phyloP scores from a whole-genome alignment of 2,113 vertebrate genomes.

The Lasiurus borealis region DNA sequence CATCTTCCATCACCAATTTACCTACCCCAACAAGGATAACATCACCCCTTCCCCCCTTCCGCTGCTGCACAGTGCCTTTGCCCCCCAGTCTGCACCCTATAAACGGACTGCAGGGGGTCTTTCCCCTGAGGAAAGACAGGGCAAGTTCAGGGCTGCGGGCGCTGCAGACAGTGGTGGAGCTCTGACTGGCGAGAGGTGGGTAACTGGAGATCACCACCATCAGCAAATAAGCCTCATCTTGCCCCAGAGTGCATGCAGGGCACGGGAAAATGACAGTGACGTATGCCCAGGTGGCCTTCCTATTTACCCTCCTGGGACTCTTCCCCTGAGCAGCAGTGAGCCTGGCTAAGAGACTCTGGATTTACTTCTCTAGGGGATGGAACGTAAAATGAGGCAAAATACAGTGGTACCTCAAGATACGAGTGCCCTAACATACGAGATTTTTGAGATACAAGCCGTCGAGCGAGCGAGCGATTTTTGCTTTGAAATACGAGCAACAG shows the following conservation, averaged over 20 bases:
- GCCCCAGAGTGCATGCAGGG: not conserved
- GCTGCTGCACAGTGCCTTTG: not conserved
- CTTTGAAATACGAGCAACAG: no score
- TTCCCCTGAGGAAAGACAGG: not conserved
- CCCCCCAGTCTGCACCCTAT: not conserved
- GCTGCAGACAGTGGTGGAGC: not conserved
- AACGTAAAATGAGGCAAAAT: constrained; percentile 25
- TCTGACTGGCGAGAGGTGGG: not conserved
- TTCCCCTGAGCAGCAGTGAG: not conserved
- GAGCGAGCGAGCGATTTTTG: no score
- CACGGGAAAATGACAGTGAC: not conserved
- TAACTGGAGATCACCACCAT: not conserved
- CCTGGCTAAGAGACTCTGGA: not conserved
- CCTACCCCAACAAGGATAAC: not conserved
- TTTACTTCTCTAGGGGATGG: not conserved
- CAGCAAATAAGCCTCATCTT: not conserved
- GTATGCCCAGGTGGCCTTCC: not conserved
- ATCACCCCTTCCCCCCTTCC: not conserved
- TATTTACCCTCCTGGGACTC: not conserved
- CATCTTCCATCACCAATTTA: not conserved
- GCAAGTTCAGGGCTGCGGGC: not conserved
- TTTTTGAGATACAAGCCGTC: no score
- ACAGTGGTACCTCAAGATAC: no score
- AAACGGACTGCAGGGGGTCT: not conserved
- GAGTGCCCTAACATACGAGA: no score